A percentile compares a stretch with the other conserved stretches of the same genome.
Evolutionary conservation across 30 jellyfish, hydroid and myxozoan species (phyloP).

Genomic region (Nemopilema nomurai): DNA sequence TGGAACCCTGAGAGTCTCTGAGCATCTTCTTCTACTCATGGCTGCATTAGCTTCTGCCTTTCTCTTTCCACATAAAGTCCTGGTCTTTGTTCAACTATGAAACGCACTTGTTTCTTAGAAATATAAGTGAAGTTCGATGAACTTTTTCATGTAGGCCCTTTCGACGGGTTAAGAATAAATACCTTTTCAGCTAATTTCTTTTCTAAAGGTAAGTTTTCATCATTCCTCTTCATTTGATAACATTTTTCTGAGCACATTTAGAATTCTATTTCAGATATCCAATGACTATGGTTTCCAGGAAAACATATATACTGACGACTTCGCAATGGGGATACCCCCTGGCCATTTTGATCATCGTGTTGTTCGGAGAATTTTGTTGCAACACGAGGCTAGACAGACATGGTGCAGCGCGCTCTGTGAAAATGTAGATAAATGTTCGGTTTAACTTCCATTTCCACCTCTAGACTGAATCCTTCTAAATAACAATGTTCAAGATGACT

Average conservation of each 20-base stretch:
- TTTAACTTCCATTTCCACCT: no score
- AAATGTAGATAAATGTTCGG: not conserved
- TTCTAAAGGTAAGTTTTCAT: not conserved
- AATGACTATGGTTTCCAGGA: not conserved
- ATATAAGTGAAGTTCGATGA: no score
- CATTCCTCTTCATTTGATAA: not conserved
- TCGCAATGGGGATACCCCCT: not conserved
- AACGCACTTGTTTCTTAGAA: not conserved
- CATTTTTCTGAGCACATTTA: not conserved
- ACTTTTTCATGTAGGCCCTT: no score
- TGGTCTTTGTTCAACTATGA: not conserved
- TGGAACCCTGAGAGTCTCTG: slow-evolving; percentile 1
- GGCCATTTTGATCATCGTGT: not conserved
- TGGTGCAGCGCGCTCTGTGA: not conserved
- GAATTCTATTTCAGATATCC: not conserved
- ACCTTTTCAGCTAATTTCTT: not conserved
- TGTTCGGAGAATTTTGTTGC: not conserved
- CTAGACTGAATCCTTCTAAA: no score
- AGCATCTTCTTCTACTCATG: slow-evolving; percentile 28
- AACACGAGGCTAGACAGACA: not conserved
- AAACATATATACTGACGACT: not conserved
- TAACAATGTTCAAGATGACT: no score
- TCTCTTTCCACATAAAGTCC: not conserved
- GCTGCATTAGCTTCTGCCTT: not conserved
- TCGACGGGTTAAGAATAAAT: no score